Evolutionary conservation across 35 echinoderm and acorn worm species (phyloP).

Genomic region (Nesometra sesokonis): DNA sequence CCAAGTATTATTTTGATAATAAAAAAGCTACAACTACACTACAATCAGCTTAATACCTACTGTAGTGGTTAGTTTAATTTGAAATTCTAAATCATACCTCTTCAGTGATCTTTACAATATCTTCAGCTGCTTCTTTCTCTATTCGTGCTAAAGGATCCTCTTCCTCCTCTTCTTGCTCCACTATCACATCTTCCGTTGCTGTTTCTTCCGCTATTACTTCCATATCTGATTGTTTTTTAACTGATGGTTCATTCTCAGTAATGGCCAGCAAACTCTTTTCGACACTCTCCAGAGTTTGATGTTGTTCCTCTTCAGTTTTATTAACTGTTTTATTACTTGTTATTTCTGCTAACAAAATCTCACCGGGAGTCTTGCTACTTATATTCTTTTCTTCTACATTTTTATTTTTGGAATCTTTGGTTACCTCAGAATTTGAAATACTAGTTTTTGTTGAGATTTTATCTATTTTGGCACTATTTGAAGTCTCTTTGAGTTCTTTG

Average conservation of each 20-base stretch:
- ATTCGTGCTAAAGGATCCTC: neutral
- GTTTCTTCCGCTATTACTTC: too few relatives aligned
- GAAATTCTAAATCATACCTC: neutral
- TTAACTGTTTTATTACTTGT: neutral
- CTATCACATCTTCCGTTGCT: neutral
- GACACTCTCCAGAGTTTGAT: constrained; percentile 79
- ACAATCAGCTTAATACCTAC: too few relatives aligned
- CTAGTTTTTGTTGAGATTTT: constrained; percentile 1
- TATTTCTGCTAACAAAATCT: neutral
- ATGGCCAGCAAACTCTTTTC: constrained; percentile 73
- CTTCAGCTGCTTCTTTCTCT: neutral
- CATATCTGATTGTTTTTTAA: too few relatives aligned
- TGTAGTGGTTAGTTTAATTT: too few relatives aligned
- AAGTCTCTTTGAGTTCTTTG: neutral
- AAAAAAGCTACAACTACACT: too few relatives aligned
- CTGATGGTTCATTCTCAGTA: neutral
- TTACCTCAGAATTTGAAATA: neutral
- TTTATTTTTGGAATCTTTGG: neutral
- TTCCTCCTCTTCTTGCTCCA: neutral
- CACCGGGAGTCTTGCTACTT: neutral
- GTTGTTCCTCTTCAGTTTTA: constrained; percentile 60
- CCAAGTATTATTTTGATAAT: too few relatives aligned
- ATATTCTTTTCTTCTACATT: neutral
- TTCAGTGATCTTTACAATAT: neutral
- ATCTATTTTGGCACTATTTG: neutral